A percentile compares a stretch with the other conserved stretches of the same genome.
These are phyloP conservation scores for Magallana gigas DNA, from an alignment of 1,140 invertebrate species.

Conservation along the genomic window DNA sequence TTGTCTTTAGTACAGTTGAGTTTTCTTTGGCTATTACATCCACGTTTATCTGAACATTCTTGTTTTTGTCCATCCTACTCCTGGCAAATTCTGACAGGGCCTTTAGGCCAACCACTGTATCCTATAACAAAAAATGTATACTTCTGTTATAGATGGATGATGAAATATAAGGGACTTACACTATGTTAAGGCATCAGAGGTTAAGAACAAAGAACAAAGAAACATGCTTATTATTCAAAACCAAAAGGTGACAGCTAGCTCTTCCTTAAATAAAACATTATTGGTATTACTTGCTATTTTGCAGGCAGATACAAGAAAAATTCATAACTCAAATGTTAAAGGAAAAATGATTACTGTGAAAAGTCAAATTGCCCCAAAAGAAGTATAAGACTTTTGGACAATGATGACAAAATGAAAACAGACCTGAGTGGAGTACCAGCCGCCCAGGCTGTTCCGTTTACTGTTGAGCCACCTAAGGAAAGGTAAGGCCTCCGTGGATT, in stretches of 20 bases:
- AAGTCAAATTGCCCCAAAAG: not conserved
- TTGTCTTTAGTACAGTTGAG: not conserved
- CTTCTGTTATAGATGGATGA: no score
- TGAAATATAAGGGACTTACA: no score
- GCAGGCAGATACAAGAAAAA: no score
- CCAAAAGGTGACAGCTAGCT: no score
- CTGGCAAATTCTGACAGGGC: not conserved
- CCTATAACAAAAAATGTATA: not conserved
- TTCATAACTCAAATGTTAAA: not conserved
- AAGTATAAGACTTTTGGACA: not conserved
- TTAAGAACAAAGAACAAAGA: no score
- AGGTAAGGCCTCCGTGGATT: not conserved
- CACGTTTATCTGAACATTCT: not conserved
- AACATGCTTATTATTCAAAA: no score
- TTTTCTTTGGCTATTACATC: not conserved
- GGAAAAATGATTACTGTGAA: not conserved
- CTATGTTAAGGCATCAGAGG: no score
- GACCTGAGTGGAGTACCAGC: not conserved
- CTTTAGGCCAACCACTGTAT: not conserved
- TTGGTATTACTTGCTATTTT: no score
- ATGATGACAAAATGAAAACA: not conserved
- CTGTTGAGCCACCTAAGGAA: constrained; percentile 27
- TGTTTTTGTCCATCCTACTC: not conserved
- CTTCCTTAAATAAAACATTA: no score
- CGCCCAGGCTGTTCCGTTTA: constrained; percentile 14